A percentile compares a stretch with the other conserved stretches of the same genome.
These are phyloP conservation scores for Tonatia bakeri DNA, from an alignment of 2,113 vertebrate genomes.

Conservation along the genomic window DNA sequence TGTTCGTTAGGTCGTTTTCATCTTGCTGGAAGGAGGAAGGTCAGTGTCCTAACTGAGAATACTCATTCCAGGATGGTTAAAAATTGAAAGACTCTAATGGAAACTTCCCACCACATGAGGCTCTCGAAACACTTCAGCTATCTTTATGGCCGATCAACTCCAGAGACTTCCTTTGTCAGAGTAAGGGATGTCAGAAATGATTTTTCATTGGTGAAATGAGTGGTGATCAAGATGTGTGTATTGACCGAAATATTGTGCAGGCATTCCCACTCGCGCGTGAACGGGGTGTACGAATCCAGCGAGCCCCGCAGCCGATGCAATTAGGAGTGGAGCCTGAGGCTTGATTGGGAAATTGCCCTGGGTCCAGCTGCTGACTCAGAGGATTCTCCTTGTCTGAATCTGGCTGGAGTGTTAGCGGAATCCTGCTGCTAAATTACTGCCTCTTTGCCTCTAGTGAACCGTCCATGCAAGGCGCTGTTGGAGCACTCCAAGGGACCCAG, in stretches of 20 bases:
- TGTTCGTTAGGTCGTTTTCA: background rate
- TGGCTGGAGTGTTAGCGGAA: conserved; percentile 27
- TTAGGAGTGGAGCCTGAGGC: background rate
- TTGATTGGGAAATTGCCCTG: conserved; percentile 24
- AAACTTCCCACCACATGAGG: background rate
- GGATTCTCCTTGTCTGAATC: background rate
- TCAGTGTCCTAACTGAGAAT: background rate
- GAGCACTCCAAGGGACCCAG: background rate
- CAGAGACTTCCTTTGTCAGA: conserved; percentile 34
- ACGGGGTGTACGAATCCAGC: background rate
- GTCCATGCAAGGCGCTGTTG: background rate
- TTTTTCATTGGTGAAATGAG: conserved; percentile 21
- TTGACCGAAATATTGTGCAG: background rate
- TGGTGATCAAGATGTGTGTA: conserved; percentile 1
- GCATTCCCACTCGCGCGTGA: background rate
- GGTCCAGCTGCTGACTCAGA: conserved; percentile 43
- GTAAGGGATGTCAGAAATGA: background rate
- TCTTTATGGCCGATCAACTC: background rate
- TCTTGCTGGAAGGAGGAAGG: background rate
- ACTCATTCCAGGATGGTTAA: background rate
- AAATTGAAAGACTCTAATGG: background rate
- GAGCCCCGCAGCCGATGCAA: background rate
- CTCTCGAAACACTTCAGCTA: background rate
- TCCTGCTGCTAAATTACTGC: background rate
- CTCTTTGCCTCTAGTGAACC: conserved; percentile 7